phyloP scores from a whole-genome alignment of 1,140 invertebrate species.

The Acromyrmex echinatior region DNA sequence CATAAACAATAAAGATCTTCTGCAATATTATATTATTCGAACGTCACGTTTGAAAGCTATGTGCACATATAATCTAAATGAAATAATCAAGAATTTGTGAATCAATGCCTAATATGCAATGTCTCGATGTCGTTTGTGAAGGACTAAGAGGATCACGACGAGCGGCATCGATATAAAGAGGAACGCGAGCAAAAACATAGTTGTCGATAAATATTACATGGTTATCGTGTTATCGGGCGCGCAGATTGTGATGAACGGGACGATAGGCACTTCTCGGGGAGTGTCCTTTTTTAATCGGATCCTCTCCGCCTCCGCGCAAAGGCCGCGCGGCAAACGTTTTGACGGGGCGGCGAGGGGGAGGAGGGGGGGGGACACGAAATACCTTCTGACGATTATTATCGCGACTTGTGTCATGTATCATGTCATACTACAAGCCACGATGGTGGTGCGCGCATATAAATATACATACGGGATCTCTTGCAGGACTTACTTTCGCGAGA shows the following conservation, averaged over 20 bases:
- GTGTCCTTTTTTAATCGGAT: constrained; percentile 19
- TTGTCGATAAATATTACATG: constrained; percentile 73
- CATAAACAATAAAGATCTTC: not conserved
- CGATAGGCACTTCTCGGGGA: constrained; percentile 62
- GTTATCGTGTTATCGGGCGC: constrained; percentile 70
- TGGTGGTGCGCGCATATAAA: constrained; percentile 33
- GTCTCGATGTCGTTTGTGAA: too few species aligned
- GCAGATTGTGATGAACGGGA: constrained; percentile 68
- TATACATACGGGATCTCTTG: constrained; percentile 6
- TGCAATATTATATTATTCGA: not conserved
- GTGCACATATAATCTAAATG: not conserved
- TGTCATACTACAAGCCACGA: constrained; percentile 74
- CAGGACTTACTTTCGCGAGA: not conserved
- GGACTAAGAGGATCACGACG: not conserved
- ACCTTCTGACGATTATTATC: constrained; percentile 76
- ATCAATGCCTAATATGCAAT: not conserved
- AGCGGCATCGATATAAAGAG: constrained; percentile 15
- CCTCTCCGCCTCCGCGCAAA: constrained; percentile 32
- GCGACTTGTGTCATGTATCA: constrained; percentile 73
- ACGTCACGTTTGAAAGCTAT: not conserved
- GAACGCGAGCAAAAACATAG: not conserved
- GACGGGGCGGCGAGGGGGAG: not conserved
- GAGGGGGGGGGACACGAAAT: constrained; percentile 41
- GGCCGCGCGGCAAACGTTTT: constrained; percentile 52
- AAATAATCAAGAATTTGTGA: not conserved